Evolutionary conservation across 2,888 invertebrate genomes (phyloP), one percentile per base, ranked within the genome.

Genomic region (Sinotaia quadrata): DNA sequence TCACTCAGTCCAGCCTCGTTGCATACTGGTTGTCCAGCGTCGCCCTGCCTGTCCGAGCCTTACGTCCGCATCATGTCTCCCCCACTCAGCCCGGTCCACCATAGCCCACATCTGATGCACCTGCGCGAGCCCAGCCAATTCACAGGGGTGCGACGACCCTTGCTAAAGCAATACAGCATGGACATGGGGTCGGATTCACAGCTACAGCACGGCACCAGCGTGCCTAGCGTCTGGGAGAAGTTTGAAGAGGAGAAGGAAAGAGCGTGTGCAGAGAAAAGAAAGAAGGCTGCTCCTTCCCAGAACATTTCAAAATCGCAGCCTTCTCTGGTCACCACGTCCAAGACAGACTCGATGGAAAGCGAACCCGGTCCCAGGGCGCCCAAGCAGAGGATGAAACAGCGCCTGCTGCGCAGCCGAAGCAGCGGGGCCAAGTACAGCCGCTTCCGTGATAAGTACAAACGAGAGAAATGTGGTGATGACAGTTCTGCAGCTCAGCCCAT

Each of bases 351-450:
- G 15, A 24, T 61, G 24, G 68, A 69, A n/a, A 65, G 70, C n/a
- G 67, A 70, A 12, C 41, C 67, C 4, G 67, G 57, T 41, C 63
- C 31, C 54, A 58, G 61, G 67, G 69, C 49, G 49, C 52, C 21
- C 18, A 57, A 27, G 15, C 57, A 71, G n/a, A 63, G 71, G 41
- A 59, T 73, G 33, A 72, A 71, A 51, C 71, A 72, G 33, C 69
- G 69, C 36, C 33, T 76, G 47, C 66, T 78, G 24, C 67, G 78
- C 24, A 78, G 76, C 58, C 59, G 71, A 41, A 78, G 78, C 41
- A 75, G 74, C 57, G 78, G 78, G 15, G 78, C 78, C 37, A 78
- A 78, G 62, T 78, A 78, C 59, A 76, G 76, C 49, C 68, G 73
- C 15, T 75, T 75, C 66, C 69, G 75, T 33, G 78, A 78, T 58